Evolutionary conservation across 2,888 invertebrate genomes (phyloP).

Genomic region (Dynastes tityus): DNA sequence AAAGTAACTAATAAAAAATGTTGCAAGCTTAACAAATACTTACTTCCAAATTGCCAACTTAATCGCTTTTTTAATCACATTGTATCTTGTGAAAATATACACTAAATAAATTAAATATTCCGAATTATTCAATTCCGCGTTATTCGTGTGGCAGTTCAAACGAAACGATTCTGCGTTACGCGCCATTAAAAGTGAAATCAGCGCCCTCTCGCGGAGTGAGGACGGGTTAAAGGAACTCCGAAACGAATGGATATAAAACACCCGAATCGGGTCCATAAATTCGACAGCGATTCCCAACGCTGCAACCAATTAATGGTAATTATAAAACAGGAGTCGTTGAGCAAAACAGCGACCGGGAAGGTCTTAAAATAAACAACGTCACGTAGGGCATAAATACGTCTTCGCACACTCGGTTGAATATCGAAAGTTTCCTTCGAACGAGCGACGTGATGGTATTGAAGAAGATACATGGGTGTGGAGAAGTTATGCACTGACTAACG

Average conservation of each 20-base stretch:
- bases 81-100: too few species aligned
- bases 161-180: background rate
- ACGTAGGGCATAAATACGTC: constrained; percentile 37
- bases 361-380: constrained; percentile 30
- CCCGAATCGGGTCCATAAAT: constrained; percentile 24
- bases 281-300: constrained; percentile 28
- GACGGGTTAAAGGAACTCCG: background rate
- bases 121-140: background rate
- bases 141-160: background rate
- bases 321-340: constrained; percentile 27
- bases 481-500: too few species aligned
- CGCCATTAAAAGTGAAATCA: constrained; percentile 10
- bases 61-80: too few species aligned
- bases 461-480: too few species aligned
- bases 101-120: too few species aligned
- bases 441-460: too few species aligned
- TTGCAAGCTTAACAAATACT: too few species aligned
- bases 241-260: constrained; percentile 14
- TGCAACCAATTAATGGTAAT: constrained; percentile 35
- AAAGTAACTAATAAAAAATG: too few species aligned
- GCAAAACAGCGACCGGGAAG: constrained; percentile 2
- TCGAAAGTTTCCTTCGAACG: too few species aligned
- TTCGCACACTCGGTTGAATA: constrained; percentile 8
- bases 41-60: too few species aligned
- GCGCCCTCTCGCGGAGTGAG: background rate